Evolutionary conservation across 35 echinoderm and acorn worm species (phyloP), one percentile per base, ranked within the genome.

Genomic region (Holothuria glaberrima): DNA sequence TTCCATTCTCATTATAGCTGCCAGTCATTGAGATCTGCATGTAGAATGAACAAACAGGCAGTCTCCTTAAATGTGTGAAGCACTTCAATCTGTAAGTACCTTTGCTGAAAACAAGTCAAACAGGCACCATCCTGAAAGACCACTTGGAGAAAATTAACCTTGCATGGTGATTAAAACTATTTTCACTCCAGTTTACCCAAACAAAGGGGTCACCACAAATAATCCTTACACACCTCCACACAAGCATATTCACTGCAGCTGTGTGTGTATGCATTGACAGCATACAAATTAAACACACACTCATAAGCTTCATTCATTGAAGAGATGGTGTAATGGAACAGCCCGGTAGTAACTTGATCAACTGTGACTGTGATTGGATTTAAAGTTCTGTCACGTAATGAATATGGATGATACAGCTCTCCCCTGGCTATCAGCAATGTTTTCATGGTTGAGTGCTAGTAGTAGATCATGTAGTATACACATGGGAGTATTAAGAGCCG

Each of bases 351-450:
- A 84, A 84, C 59, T 84, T 59, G 80, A 84, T 84, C 57, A 84
- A 63, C 80, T 38, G 59, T 84, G 80, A 84, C 80, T 84, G 54
- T 84, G 80, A 84, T 84, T 84, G 80, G 80, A 84, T 61, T 84
- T 48, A 84, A 84, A 84, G 80, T 84, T 84, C 54, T 60, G 80
- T 16, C 58, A 57, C 19, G 9, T 84, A 25, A 62, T 84, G 80
- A 84, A 84, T 84, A 84, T 84, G n/a, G 10, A 78, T 78, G 13
- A n/a, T 7, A 0, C 44, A 78, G 12, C 22, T 52, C 44, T 44
- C 74, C 38, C 20, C 44, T 69, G 66, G 25, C 74, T 28, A 48
- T 41, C 44, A 48, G 20, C 74, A 78, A 78, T 78, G 74, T 78
- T 78, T 78, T 78, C 80, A 84, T 84, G 80, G 80, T 33, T 61